Evolutionary conservation across 2,113 vertebrate genomes (phyloP).

Genomic region (Gobio gobio): DNA sequence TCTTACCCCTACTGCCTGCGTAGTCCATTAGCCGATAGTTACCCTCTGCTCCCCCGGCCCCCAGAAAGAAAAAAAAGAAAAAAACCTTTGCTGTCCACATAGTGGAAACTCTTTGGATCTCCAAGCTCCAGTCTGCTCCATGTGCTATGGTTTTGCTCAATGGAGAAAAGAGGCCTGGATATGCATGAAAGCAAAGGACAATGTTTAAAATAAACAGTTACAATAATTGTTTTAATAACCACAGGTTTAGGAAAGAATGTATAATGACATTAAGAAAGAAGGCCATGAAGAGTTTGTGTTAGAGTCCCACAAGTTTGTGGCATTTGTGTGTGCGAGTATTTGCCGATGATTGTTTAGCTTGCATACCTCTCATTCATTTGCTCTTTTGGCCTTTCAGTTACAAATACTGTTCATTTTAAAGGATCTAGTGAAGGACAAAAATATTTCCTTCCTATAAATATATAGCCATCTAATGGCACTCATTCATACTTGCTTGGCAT

Average conservation of each 20-base stretch:
- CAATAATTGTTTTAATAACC: slow-evolving; percentile 57
- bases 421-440: slow-evolving; percentile 29
- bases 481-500: slow-evolving; percentile 25
- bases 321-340: slow-evolving; percentile 21
- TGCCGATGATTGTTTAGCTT: slow-evolving; percentile 21
- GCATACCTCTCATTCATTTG: slow-evolving; percentile 32
- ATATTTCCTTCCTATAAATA: slow-evolving; percentile 37
- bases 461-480: slow-evolving; percentile 31
- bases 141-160: slow-evolving; percentile 49
- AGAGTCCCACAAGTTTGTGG: slow-evolving; percentile 35
- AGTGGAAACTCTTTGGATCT: slow-evolving; percentile 58
- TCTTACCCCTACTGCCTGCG: slow-evolving; percentile 41
- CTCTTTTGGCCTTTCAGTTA: slow-evolving; percentile 36
- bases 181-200: slow-evolving; percentile 46
- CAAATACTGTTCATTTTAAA: slow-evolving; percentile 45
- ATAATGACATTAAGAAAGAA: slow-evolving; percentile 54
- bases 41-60: slow-evolving; percentile 29
- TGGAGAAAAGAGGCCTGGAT: slow-evolving; percentile 42
- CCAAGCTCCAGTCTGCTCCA: slow-evolving; percentile 25
- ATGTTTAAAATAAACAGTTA: slow-evolving; percentile 57
- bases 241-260: slow-evolving; percentile 56
- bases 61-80: not conserved
- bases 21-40: slow-evolving; percentile 53
- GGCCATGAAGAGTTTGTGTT: slow-evolving; percentile 42
- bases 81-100: slow-evolving; percentile 39